Evolutionary conservation across 2,888 invertebrate genomes (phyloP).

Genomic region (Miltochrista miniata): DNA sequence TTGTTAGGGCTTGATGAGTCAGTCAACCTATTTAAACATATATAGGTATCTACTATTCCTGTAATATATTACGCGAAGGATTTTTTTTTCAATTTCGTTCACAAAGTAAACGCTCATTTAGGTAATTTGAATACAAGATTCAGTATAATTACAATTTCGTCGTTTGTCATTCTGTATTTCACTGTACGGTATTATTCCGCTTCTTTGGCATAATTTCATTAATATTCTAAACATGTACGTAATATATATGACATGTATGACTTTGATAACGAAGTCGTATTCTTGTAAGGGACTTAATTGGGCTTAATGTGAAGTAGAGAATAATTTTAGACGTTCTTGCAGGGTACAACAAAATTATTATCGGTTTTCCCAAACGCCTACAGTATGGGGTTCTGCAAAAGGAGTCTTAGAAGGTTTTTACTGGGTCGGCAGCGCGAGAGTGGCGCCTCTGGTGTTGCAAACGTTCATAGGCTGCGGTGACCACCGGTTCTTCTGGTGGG

Average conservation of each 20-base stretch:
- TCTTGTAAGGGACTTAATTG: conserved; percentile 1
- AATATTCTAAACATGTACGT: conserved; percentile 16
- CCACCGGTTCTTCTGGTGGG: too few relatives aligned
- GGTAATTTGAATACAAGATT: conserved; percentile 17
- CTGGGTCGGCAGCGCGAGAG: too few relatives aligned
- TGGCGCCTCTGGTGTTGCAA: too few relatives aligned
- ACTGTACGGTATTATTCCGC: not conserved
- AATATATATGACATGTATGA: conserved; percentile 10
- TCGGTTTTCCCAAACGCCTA: too few relatives aligned
- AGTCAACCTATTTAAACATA: too few relatives aligned
- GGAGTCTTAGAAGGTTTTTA: too few relatives aligned
- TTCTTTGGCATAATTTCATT: conserved; percentile 2
- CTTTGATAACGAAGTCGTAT: conserved; percentile 9
- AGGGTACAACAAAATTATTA: too few relatives aligned
- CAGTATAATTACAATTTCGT: conserved; percentile 19
- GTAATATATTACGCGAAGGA: not conserved
- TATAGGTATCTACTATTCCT: not conserved
- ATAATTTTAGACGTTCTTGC: too few relatives aligned
- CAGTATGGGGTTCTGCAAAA: too few relatives aligned
- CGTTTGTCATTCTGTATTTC: conserved; percentile 5
- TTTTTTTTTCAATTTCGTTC: not conserved
- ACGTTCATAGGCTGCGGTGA: too few relatives aligned
- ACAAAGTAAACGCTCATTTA: conserved; percentile 9
- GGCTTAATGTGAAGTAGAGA: not conserved
- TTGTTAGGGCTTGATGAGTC: too few relatives aligned